Conservation (phyloP, 92 coral and sea anemone genomes). For the Anthopleura xanthogrammica region DNA sequence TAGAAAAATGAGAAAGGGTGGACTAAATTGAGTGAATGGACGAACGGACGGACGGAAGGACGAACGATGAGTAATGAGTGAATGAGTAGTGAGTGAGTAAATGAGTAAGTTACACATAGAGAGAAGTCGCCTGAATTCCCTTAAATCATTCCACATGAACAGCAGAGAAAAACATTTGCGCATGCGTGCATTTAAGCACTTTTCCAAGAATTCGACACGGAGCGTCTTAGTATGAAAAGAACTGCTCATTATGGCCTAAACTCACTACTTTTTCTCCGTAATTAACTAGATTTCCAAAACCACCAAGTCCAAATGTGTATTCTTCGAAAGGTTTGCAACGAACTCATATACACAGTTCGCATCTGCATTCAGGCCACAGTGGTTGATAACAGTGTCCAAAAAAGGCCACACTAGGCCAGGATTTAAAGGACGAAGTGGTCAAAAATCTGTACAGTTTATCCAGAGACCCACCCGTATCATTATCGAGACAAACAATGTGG, state of each 20-base stretch:
- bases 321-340: slow-evolving; percentile 75
- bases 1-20: background rate
- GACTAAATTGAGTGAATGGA: too few species aligned
- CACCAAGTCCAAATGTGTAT: slow-evolving; percentile 72
- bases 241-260: background rate
- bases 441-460: slow-evolving; percentile 72
- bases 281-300: slow-evolving; percentile 31
- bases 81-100: too few species aligned
- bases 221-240: too few species aligned
- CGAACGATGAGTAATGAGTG: too few species aligned
- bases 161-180: too few species aligned
- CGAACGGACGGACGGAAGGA: too few species aligned
- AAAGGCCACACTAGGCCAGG: slow-evolving; percentile 83
- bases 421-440: slow-evolving; percentile 71
- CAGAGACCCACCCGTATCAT: slow-evolving; percentile 75
- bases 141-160: too few species aligned
- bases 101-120: too few species aligned
- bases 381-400: slow-evolving; percentile 78
- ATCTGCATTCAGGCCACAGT: slow-evolving; percentile 69
- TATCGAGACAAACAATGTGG: slow-evolving; percentile 64
- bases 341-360: slow-evolving; percentile 78
- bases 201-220: too few species aligned
- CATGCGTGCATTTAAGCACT: too few species aligned
- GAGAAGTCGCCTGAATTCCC: too few species aligned
- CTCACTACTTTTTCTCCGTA: background rate